Percentiles rank a stretch among this genome's conserved stretches.
Evolutionary conservation across 2,888 invertebrate species (phyloP).

Genomic region (Acanthosepion pharaonis): DNA sequence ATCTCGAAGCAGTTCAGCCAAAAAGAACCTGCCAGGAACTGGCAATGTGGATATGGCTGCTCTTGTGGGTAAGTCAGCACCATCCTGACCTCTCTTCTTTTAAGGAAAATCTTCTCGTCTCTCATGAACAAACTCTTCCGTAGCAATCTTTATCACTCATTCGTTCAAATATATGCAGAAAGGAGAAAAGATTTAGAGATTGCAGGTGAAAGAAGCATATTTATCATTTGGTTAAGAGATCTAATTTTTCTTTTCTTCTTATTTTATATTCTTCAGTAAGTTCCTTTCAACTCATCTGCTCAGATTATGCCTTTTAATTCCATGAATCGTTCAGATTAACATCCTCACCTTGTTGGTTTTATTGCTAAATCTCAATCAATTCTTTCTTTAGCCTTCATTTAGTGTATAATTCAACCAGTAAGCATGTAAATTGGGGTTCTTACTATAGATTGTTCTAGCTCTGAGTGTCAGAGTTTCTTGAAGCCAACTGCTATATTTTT

Average conservation of each 20-base stretch:
- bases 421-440: too few relatives aligned
- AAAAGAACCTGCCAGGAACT: conserved; percentile 52
- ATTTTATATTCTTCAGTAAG: neutral
- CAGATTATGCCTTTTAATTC: neutral
- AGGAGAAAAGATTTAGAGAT: too few relatives aligned
- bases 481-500: too few relatives aligned
- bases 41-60: conserved; percentile 63
- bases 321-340: neutral
- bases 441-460: too few relatives aligned
- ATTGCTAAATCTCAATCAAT: neutral
- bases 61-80: conserved; percentile 64
- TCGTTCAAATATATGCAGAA: neutral
- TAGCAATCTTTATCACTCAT: neutral
- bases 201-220: neutral
- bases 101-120: neutral
- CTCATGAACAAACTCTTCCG: neutral
- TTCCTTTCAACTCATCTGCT: neutral
- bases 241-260: neutral
- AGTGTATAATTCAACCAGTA: too few relatives aligned
- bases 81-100: neutral
- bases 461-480: too few relatives aligned
- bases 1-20: conserved; percentile 24
- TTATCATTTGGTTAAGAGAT: neutral
- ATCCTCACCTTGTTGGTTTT: neutral
- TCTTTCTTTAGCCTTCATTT: neutral